Conservation (phyloP, 2,797 vertebrate genomes). For the Limnodromus scolopaceus region DNA sequence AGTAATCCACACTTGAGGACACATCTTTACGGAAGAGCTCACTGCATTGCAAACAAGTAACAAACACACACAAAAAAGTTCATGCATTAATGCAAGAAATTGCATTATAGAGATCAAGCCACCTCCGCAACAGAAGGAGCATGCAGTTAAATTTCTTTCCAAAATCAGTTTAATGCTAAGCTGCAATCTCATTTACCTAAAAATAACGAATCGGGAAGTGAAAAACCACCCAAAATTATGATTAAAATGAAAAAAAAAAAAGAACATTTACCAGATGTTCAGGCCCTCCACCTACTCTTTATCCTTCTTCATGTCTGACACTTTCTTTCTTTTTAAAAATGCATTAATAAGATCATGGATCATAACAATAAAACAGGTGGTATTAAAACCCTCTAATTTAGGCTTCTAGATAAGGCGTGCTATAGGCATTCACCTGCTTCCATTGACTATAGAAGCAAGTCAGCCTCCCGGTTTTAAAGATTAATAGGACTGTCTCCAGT, state of each 20-base stretch:
- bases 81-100: background rate
- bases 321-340: constrained; percentile 24
- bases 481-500: background rate
- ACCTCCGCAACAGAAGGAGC: background rate
- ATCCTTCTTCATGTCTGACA: background rate
- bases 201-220: background rate
- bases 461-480: background rate
- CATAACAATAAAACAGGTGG: constrained; percentile 28
- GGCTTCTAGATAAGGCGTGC: background rate
- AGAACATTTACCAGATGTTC: constrained; percentile 25
- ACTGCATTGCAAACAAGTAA: background rate
- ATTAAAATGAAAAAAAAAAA: constrained; percentile 9
- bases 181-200: constrained; percentile 23
- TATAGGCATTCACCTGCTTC: background rate
- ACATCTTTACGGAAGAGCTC: background rate
- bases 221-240: background rate
- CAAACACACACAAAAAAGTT: background rate
- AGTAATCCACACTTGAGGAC: background rate
- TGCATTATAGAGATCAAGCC: background rate
- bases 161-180: constrained; percentile 19
- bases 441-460: background rate
- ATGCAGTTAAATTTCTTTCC: background rate
- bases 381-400: constrained; percentile 30
- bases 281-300: constrained; percentile 14
- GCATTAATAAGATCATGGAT: constrained; percentile 11